phyloP scores from a whole-genome alignment of 2,113 vertebrate species.

The Limanda limanda region DNA sequence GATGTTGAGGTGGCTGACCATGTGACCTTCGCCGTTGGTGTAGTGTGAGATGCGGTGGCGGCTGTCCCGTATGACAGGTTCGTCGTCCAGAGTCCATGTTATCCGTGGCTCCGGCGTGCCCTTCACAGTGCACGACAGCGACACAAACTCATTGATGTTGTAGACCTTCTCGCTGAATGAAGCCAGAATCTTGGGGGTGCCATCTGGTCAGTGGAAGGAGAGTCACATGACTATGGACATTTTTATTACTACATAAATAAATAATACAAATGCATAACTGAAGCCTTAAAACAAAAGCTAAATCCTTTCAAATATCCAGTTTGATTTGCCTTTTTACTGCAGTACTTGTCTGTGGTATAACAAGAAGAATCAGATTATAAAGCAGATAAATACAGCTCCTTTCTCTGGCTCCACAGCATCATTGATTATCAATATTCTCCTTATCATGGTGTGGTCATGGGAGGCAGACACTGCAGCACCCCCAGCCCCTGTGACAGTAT shows the following conservation, averaged over 20 bases:
- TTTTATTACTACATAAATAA: background rate
- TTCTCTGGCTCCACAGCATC: conserved; percentile 80
- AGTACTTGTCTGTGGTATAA: background rate
- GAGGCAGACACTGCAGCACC: conserved; percentile 86
- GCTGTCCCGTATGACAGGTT: conserved; percentile 89
- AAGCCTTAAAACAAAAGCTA: background rate
- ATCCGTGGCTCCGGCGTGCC: conserved; percentile 93
- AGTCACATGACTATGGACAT: background rate
- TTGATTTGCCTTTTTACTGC: conserved; percentile 8
- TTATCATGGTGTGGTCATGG: conserved; percentile 79
- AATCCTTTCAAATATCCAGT: background rate
- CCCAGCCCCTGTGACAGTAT: conserved; percentile 60
- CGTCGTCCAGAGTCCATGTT: conserved; percentile 96
- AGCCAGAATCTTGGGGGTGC: conserved; percentile 97
- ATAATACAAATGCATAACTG: conserved; percentile 63
- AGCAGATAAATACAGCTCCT: conserved; percentile 35
- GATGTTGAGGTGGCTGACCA: conserved; percentile 98
- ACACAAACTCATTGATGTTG: conserved; percentile 94
- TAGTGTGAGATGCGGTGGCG: conserved; percentile 94
- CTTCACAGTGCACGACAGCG: conserved; percentile 95
- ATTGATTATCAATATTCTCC: conserved; percentile 90
- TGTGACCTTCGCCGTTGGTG: conserved; percentile 90
- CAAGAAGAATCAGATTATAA: conserved; percentile 4
- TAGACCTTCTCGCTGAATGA: conserved; percentile 98
- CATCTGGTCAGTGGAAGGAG: conserved; percentile 81